Percentiles rank a stretch among this genome's conserved stretches.
These are phyloP conservation scores for Apoda limacodes DNA, from an alignment of 2,888 invertebrate species.

Conservation along the genomic window DNA sequence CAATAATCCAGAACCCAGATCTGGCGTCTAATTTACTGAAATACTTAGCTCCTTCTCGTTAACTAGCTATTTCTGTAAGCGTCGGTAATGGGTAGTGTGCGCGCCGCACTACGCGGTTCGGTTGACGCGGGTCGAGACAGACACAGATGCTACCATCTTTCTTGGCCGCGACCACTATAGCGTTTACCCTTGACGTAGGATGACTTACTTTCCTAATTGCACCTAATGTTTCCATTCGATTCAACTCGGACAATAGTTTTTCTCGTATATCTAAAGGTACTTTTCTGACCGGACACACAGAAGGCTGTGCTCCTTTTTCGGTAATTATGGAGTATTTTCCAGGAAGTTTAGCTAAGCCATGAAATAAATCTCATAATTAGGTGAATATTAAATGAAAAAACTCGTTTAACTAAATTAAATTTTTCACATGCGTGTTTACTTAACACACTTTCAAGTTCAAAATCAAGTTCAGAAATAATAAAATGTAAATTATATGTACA, in stretches of 20 bases:
- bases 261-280: constrained; percentile 20
- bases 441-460: no score
- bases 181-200: constrained; percentile 19
- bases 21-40: constrained; percentile 13
- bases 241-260: constrained; percentile 12
- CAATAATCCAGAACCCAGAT: constrained; percentile 10
- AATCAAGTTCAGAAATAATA: no score
- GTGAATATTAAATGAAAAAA: no score
- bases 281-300: no score
- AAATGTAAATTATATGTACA: no score
- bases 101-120: constrained; percentile 16
- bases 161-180: constrained; percentile 20
- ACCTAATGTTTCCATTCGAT: constrained; percentile 12
- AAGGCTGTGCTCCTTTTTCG: no score
- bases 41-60: constrained; percentile 8
- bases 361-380: constrained; percentile 7
- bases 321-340: no score
- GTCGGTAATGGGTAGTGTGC: constrained; percentile 17
- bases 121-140: constrained; percentile 17
- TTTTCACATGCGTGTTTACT: no score
- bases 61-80: constrained; percentile 10
- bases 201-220: constrained; percentile 16
- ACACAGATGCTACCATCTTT: no score
- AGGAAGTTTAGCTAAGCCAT: constrained; percentile 5
- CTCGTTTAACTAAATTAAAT: no score